Evolutionary conservation across 37 sponge, comb jelly and placozoan species (phyloP).

Genomic region (Theonella swinhoei): DNA sequence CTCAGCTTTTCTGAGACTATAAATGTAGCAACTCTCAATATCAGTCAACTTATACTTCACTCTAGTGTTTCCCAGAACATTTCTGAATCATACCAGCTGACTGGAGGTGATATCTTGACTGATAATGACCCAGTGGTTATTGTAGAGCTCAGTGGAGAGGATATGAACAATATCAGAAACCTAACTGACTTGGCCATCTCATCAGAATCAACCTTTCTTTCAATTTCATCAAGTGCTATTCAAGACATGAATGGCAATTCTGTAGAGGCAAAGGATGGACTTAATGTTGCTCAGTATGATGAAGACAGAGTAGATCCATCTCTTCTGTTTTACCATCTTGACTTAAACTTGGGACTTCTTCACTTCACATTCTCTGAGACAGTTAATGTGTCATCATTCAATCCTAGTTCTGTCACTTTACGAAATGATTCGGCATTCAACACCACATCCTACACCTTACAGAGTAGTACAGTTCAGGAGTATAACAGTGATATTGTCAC

Average conservation of each 20-base stretch:
- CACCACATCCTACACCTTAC: slow-evolving; percentile 18
- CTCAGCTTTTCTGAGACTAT: slow-evolving; percentile 89
- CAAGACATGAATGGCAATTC: slow-evolving; percentile 75
- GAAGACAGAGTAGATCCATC: slow-evolving; percentile 51
- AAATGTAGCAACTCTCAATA: slow-evolving; percentile 54
- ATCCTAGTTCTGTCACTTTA: slow-evolving; percentile 38
- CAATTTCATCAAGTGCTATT: slow-evolving; percentile 35
- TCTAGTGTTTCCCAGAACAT: neutral
- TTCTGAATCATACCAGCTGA: slow-evolving; percentile 53
- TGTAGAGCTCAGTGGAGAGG: slow-evolving; percentile 42
- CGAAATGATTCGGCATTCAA: slow-evolving; percentile 35
- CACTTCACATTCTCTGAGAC: slow-evolving; percentile 79
- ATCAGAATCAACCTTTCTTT: slow-evolving; percentile 50
- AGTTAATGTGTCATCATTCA: slow-evolving; percentile 73
- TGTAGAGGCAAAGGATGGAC: slow-evolving; percentile 1
- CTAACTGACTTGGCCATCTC: slow-evolving; percentile 66
- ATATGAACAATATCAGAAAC: slow-evolving; percentile 79
- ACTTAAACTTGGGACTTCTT: slow-evolving; percentile 74
- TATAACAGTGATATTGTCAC: slow-evolving; percentile 52
- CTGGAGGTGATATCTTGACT: slow-evolving; percentile 63
- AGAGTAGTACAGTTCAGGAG: slow-evolving; percentile 27
- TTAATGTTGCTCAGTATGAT: slow-evolving; percentile 22
- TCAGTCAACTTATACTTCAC: slow-evolving; percentile 35
- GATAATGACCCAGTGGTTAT: slow-evolving; percentile 59
- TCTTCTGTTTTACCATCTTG: slow-evolving; percentile 56